Conservation (phyloP, 2,888 invertebrate species). For the Aleiodes testaceus region DNA sequence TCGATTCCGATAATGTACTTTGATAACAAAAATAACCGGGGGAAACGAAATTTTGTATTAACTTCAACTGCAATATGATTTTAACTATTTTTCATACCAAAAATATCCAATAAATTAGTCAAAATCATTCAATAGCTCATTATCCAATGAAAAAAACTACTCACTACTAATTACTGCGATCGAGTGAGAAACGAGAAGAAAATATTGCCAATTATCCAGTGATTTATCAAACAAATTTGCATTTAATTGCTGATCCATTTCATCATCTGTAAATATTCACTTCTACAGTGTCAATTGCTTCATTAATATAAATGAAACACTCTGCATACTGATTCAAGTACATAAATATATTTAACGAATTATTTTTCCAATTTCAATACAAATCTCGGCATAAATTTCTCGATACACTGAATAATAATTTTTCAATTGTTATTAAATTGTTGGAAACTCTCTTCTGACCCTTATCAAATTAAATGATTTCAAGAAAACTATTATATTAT, state of each 20-base stretch:
- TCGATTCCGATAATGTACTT: no score
- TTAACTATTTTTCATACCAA: no score
- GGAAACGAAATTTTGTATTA: no score
- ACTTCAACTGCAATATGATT: no score
- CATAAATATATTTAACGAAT: background rate
- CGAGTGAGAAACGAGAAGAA: background rate
- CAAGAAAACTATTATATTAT: conserved; percentile 14
- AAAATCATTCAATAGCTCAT: no score
- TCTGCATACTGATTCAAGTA: background rate
- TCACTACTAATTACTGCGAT: background rate
- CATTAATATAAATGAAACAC: conserved; percentile 24
- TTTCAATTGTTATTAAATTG: background rate
- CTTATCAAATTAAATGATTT: conserved; percentile 35
- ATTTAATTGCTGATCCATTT: background rate
- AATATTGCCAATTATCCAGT: conserved; percentile 2
- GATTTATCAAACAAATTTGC: conserved; percentile 8
- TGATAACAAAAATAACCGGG: no score
- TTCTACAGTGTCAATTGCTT: conserved; percentile 8
- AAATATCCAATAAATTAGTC: no score
- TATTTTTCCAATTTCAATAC: background rate
- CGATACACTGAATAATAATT: background rate
- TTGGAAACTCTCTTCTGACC: conserved; percentile 41
- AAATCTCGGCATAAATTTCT: background rate
- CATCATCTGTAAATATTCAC: conserved; percentile 14
- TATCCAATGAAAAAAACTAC: no score